phyloP scores from a whole-genome alignment of 2,888 invertebrate genomes.

The Volucella zonaria region DNA sequence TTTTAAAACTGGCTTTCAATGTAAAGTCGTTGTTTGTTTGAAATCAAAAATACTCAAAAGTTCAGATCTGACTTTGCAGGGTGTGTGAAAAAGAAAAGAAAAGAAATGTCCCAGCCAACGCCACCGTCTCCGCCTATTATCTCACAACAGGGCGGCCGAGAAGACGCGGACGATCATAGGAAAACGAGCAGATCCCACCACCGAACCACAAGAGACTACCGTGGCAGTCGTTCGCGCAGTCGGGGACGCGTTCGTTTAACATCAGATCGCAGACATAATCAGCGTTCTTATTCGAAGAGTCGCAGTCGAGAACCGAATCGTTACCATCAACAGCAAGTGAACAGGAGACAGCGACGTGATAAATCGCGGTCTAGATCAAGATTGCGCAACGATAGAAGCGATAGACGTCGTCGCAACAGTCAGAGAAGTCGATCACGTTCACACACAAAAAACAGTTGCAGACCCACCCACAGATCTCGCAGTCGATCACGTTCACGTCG shows the following conservation, averaged over 20 bases:
- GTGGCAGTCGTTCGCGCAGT: conserved; percentile 44
- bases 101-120: conserved; percentile 70
- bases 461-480: conserved; percentile 48
- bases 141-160: conserved; percentile 61
- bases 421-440: conserved; percentile 68
- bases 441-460: conserved; percentile 24
- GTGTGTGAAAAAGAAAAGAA: conserved; percentile 64
- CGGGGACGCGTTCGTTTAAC: conserved; percentile 24
- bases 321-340: conserved; percentile 42
- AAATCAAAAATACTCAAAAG: conserved; percentile 78
- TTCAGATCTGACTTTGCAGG: conserved; percentile 81
- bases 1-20: conserved; percentile 55
- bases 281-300: conserved; percentile 55
- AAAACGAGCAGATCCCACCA: conserved; percentile 66
- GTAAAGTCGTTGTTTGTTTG: conserved; percentile 58
- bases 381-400: conserved; percentile 25
- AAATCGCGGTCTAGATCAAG: conserved; percentile 54
- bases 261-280: conserved; percentile 33
- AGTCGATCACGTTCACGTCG: conserved; percentile 67
- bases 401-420: conserved; percentile 47
- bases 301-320: conserved; percentile 50
- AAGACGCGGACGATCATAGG: conserved; percentile 73
- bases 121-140: conserved; percentile 74
- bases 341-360: conserved; percentile 52
- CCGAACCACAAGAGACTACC: conserved; percentile 73